Evolutionary conservation across 2,113 vertebrate genomes (phyloP).

Genomic region (Scomber japonicus): DNA sequence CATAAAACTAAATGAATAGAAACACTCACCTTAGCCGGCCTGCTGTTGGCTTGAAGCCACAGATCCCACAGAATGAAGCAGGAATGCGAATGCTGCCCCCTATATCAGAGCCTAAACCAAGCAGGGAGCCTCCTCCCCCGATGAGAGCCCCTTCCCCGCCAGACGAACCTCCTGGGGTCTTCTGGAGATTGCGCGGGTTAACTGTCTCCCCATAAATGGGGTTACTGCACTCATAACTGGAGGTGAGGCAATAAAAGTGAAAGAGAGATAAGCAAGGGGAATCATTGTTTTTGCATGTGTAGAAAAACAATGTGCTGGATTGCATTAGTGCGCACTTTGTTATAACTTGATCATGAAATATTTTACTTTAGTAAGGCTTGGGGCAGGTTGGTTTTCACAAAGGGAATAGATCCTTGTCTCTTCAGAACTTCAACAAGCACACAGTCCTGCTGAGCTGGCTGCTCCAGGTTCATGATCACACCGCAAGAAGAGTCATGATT

Average conservation of each 20-base stretch:
- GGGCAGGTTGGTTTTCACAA: conserved; percentile 94
- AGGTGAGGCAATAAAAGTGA: conserved; percentile 1
- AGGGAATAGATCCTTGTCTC: conserved; percentile 93
- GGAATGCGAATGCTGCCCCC: conserved; percentile 84
- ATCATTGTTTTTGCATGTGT: neutral
- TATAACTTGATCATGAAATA: neutral
- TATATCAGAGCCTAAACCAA: conserved; percentile 83
- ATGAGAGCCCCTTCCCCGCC: conserved; percentile 85
- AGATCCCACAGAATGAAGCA: conserved; percentile 85
- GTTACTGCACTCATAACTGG: conserved; percentile 87
- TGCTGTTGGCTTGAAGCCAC: conserved; percentile 79
- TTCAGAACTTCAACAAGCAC: conserved; percentile 92
- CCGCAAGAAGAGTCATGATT: conserved; percentile 88
- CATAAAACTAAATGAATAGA: neutral
- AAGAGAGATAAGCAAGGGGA: neutral
- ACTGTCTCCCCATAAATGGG: conserved; percentile 83
- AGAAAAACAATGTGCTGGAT: neutral
- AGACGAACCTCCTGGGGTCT: conserved; percentile 84
- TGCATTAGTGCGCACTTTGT: neutral
- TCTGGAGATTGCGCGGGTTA: conserved; percentile 81
- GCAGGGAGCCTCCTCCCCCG: conserved; percentile 79
- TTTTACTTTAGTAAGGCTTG: conserved; percentile 90
- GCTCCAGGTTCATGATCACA: conserved; percentile 82
- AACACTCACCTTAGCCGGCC: conserved; percentile 76
- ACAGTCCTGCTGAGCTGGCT: conserved; percentile 82